Evolutionary conservation across 2,888 invertebrate species (phyloP).

Genomic region (Mesorhabditis spiculigera): DNA sequence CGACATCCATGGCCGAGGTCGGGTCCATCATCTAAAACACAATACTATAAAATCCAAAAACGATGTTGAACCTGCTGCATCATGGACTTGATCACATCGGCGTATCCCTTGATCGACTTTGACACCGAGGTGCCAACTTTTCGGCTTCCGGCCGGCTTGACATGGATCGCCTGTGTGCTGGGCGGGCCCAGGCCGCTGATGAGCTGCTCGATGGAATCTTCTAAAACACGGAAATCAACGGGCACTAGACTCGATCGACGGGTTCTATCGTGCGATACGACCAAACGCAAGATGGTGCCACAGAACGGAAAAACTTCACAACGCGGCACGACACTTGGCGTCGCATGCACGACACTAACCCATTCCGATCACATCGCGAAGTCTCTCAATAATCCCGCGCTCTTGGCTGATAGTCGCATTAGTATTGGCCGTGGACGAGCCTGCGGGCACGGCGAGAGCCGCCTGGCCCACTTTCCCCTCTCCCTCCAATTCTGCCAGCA

Average conservation of each 20-base stretch:
- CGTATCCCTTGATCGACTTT: conserved; percentile 26
- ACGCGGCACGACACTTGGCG: too few species aligned
- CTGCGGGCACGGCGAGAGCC: background rate
- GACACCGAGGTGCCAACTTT: conserved; percentile 15
- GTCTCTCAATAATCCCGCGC: conserved; percentile 4
- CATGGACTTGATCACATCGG: conserved; percentile 30
- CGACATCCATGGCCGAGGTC: conserved; percentile 22
- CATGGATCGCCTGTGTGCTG: background rate
- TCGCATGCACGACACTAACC: background rate
- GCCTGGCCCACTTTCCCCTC: too few species aligned
- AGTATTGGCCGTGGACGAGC: background rate
- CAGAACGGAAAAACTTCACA: too few species aligned
- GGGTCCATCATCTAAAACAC: conserved; percentile 20
- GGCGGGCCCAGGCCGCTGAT: background rate
- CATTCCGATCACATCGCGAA: conserved; percentile 8
- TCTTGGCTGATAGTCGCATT: background rate
- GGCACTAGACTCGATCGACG: background rate
- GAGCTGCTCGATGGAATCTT: conserved; percentile 1
- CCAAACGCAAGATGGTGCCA: too few species aligned
- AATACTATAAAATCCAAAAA: background rate
- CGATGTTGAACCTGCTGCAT: background rate
- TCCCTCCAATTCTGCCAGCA: background rate
- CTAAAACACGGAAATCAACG: background rate
- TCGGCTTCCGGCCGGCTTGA: background rate
- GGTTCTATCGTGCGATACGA: too few species aligned